Evolutionary conservation across 2,888 invertebrate genomes (phyloP).

Genomic region (Ophion obscuratus): DNA sequence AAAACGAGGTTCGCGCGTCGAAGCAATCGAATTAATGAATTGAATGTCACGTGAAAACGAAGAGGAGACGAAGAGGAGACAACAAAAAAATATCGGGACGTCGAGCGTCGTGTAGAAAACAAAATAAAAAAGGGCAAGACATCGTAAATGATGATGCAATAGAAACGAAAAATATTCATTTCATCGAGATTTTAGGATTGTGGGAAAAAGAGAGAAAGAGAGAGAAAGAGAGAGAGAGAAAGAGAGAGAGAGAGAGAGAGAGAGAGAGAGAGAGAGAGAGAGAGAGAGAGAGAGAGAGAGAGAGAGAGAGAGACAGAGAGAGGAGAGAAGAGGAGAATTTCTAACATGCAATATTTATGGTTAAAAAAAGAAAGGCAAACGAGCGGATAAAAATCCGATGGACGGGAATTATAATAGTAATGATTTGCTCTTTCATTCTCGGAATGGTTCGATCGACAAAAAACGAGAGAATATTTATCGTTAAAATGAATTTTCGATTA

Average conservation of each 20-base stretch:
- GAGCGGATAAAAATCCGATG: not conserved
- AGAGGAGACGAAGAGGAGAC: constrained; percentile 25
- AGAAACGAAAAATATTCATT: constrained; percentile 9
- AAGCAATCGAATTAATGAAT: constrained; percentile 65
- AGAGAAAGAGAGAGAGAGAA: not conserved
- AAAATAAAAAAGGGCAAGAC: constrained; percentile 2
- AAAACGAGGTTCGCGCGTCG: constrained; percentile 62
- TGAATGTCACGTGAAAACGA: constrained; percentile 28
- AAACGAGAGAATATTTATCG: not conserved
- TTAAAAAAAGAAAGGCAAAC: no score
- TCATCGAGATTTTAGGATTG: no score
- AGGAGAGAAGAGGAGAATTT: not conserved
- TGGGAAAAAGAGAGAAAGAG: not conserved
- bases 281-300: not conserved
- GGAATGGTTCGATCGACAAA: not conserved
- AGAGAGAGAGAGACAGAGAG: not conserved
- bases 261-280: not conserved
- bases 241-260: not conserved
- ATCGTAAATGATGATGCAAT: constrained; percentile 21
- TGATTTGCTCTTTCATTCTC: not conserved
- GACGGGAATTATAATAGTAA: not conserved
- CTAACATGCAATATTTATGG: no score
- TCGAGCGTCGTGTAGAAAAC: constrained; percentile 3
- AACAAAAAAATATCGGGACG: constrained; percentile 10
- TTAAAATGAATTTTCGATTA: not conserved